Percentiles rank a stretch among this genome's conserved stretches.
phyloP scores from a whole-genome alignment of 2,797 vertebrate species.

The Dipus sagitta region DNA sequence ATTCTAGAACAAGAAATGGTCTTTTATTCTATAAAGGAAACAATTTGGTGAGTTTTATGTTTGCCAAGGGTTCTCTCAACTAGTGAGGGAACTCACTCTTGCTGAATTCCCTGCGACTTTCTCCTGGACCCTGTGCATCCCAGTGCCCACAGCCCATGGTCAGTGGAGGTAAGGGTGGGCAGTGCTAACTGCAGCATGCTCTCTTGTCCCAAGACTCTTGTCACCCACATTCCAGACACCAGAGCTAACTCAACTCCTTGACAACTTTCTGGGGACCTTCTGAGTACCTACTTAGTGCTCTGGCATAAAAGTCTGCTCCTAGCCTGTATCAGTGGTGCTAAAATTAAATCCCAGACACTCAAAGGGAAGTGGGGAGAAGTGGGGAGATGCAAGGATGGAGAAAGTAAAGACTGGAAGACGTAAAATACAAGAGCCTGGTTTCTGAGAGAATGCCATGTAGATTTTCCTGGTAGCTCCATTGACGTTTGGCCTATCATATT shows the following conservation, averaged over 20 bases:
- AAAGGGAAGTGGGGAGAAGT: background rate
- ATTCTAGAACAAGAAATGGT: slow-evolving; percentile 1
- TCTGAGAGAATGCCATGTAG: background rate
- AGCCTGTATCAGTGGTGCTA: background rate
- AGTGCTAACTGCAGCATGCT: background rate
- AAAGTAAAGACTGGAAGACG: background rate
- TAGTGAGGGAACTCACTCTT: background rate
- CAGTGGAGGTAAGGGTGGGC: background rate
- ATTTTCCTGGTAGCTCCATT: background rate
- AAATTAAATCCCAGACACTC: background rate
- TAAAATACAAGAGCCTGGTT: background rate
- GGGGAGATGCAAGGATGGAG: background rate
- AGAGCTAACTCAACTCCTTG: background rate
- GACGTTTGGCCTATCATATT: background rate
- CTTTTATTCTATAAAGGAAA: background rate
- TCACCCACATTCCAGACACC: background rate
- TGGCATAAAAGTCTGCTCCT: background rate
- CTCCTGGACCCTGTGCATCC: background rate
- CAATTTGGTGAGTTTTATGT: background rate
- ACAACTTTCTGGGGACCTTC: background rate
- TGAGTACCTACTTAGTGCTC: background rate
- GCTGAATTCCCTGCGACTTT: background rate
- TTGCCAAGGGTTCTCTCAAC: background rate
- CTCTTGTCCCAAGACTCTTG: background rate
- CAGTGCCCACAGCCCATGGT: background rate